A percentile compares a stretch with the other conserved stretches of the same genome.
Evolutionary conservation across 2,797 vertebrate genomes (phyloP).

Genomic region (Phaenicophaeus curvirostris): DNA sequence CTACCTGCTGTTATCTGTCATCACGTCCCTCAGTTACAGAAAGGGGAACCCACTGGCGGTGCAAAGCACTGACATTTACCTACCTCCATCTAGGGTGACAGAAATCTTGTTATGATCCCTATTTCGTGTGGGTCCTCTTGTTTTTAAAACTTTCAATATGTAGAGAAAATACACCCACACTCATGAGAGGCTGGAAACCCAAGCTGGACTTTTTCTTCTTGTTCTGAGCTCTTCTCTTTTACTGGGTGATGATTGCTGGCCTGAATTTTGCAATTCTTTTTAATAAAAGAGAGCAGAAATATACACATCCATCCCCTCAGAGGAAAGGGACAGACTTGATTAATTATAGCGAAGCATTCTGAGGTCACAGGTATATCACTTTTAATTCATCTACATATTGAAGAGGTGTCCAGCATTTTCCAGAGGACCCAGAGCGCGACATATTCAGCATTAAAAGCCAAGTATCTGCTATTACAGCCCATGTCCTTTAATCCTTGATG

Average conservation of each 20-base stretch:
- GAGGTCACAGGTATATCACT: neutral
- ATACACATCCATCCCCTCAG: neutral
- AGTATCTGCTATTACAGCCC: neutral
- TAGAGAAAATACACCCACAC: neutral
- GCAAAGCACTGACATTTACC: neutral
- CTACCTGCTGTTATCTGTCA: too few species aligned
- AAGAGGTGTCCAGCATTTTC: neutral
- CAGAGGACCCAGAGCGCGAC: neutral
- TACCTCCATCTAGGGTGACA: neutral
- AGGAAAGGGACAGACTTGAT: neutral
- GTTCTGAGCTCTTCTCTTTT: neutral
- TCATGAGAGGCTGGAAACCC: neutral
- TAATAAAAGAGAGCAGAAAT: neutral
- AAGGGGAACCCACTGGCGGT: neutral
- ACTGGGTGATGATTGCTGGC: neutral
- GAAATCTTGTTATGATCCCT: neutral
- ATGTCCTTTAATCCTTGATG: neutral
- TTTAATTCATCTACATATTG: neutral
- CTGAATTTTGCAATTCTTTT: neutral
- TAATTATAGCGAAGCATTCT: neutral
- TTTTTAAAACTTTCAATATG: neutral
- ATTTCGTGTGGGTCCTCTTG: accelerated
- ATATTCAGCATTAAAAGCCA: neutral
- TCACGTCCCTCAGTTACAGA: neutral
- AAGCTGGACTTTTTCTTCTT: neutral